Evolutionary conservation across 2,797 vertebrate species (phyloP).

Genomic region (Acanthiza pusilla): DNA sequence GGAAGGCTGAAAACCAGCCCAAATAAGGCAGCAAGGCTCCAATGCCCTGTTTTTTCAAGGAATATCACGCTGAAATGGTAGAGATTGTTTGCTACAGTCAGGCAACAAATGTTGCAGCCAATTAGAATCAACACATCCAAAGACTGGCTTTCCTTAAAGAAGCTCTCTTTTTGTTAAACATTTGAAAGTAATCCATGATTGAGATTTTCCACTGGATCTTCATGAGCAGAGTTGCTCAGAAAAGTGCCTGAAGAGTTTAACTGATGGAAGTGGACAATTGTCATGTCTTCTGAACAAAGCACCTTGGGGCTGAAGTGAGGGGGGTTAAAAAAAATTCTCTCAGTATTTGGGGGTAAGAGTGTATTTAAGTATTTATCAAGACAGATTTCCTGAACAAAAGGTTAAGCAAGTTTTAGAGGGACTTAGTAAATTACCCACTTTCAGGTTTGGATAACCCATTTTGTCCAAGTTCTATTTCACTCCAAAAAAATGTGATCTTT

Average conservation of each 20-base stretch:
- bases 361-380: neutral
- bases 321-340: neutral
- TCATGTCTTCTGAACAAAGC: neutral
- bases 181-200: neutral
- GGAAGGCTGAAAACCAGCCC: neutral
- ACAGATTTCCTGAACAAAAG: neutral
- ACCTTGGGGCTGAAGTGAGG: neutral
- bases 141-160: neutral
- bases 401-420: neutral
- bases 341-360: neutral
- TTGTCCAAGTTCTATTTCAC: conserved; percentile 32
- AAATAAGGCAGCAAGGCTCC: neutral
- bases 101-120: neutral
- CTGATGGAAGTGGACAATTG: neutral
- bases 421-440: neutral
- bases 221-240: neutral
- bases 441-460: neutral
- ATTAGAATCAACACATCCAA: neutral
- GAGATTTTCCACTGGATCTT: neutral
- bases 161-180: neutral
- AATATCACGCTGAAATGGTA: neutral
- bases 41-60: neutral
- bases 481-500: conserved; percentile 15
- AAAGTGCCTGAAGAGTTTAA: neutral
- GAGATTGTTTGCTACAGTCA: neutral